Evolutionary conservation across 2,113 vertebrate genomes (phyloP).

Genomic region (Clarias gariepinus): DNA sequence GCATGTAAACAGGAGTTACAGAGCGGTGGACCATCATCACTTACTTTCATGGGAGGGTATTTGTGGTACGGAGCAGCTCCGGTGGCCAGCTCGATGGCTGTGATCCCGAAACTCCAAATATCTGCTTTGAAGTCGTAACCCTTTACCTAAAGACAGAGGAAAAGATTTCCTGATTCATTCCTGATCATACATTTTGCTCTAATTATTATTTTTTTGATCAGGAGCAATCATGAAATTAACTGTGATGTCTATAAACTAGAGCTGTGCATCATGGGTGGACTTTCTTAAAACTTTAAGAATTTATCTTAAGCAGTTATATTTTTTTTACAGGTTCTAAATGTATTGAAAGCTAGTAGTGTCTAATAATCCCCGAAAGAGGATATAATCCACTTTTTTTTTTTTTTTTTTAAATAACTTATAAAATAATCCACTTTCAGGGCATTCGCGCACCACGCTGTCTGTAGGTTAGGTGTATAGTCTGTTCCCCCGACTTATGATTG

Average conservation of each 20-base stretch:
- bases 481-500: too few relatives aligned
- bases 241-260: not conserved
- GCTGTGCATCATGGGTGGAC: too few relatives aligned
- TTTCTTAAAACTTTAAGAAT: too few relatives aligned
- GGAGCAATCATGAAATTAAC: not conserved
- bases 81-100: constrained; percentile 94
- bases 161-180: not conserved
- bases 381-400: too few relatives aligned
- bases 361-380: too few relatives aligned
- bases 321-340: too few relatives aligned
- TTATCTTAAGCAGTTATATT: too few relatives aligned
- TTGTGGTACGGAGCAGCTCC: constrained; percentile 98
- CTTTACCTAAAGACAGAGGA: constrained; percentile 76
- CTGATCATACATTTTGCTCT: not conserved
- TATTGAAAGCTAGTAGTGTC: too few relatives aligned
- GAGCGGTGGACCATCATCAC: not conserved
- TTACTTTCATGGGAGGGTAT: constrained; percentile 97
- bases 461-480: too few relatives aligned
- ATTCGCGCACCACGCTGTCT: too few relatives aligned
- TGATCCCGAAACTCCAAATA: constrained; percentile 99
- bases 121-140: constrained; percentile 99
- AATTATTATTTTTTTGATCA: not conserved
- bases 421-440: too few relatives aligned
- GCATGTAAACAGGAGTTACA: not conserved
- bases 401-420: too few relatives aligned